Conservation (phyloP, 2,888 invertebrate genomes). For the Stenodema calcarata region DNA sequence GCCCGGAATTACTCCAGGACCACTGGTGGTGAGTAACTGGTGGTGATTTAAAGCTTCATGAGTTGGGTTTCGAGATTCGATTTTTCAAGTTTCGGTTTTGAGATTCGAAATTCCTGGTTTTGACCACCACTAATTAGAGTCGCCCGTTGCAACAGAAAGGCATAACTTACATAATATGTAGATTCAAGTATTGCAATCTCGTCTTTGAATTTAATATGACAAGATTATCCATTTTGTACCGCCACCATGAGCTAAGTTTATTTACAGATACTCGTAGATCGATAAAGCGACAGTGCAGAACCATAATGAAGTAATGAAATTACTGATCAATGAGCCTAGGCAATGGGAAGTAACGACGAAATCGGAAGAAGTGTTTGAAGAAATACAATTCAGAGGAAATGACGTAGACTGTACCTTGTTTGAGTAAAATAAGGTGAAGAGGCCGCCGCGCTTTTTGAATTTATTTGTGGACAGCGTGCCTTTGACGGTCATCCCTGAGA, state of each 20-base stretch:
- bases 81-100: no score
- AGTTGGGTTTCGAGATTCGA: no score
- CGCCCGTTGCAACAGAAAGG: no score
- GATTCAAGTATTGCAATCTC: no score
- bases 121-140: no score
- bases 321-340: neutral
- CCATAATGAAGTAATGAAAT: neutral
- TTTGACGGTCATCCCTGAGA: conserved; percentile 71
- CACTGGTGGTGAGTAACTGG: no score
- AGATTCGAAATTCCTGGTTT: no score
- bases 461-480: conserved; percentile 83
- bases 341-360: neutral
- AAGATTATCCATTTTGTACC: neutral
- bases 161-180: no score
- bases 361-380: neutral
- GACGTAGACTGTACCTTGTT: conserved; percentile 86
- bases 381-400: neutral
- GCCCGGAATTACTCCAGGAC: no score
- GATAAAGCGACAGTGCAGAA: neutral
- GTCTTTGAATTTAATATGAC: neutral
- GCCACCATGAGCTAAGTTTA: neutral
- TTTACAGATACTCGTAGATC: neutral
- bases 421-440: conserved; percentile 90
- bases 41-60: no score
- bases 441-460: conserved; percentile 83